Evolutionary conservation across 2,113 vertebrate genomes (phyloP), one percentile per base, ranked within the genome.

Genomic region (Anseranas semipalmata): DNA sequence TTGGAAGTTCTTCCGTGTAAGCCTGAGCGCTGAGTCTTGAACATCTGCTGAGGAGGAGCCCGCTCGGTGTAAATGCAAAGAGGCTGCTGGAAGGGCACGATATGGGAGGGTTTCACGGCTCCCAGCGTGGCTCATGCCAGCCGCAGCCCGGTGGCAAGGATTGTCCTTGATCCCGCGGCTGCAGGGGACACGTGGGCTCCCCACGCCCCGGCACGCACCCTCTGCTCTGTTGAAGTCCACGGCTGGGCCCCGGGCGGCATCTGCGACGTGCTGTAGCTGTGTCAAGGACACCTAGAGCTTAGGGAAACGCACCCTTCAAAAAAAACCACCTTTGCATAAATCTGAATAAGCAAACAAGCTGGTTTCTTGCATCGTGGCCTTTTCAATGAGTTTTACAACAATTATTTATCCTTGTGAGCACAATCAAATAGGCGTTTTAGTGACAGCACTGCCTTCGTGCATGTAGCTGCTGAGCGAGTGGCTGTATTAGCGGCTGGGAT

Each of bases 31-130:
- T 60, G 93, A 79, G 85, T 6, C 92, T 20, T 6, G 85, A 79
- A 91, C 94, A 95, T 91, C 92, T 97, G 95, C 87, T 68, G 91
- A 84, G 93, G 94, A 96, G 74, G 89, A 93, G 88, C 83, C 27
- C 2, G 8, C 52, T 20, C 2, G 0, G 72, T 27, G 4, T 17
- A 5, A 71, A 35, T 2, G 65, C 5, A 2, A 13, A 21, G 46
- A 25, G 52, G 65, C 52, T 59, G 89, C 77, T 15, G 73, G 48
- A 56, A 72, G 81, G 86, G 81, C 84, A 85, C 15, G 0, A 73
- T 37, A 7, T 7, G 41, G 59, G 87, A 67, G 74, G 81, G 37
- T 73, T 70, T 58, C 28, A 0, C 22, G 7, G 63, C 73, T 43
- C 37, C 70, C 63, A 25, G 59, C 3, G 0, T 4, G 63, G 86